phyloP scores from a whole-genome alignment of 2,113 vertebrate species.

The Ochotona princeps region DNA sequence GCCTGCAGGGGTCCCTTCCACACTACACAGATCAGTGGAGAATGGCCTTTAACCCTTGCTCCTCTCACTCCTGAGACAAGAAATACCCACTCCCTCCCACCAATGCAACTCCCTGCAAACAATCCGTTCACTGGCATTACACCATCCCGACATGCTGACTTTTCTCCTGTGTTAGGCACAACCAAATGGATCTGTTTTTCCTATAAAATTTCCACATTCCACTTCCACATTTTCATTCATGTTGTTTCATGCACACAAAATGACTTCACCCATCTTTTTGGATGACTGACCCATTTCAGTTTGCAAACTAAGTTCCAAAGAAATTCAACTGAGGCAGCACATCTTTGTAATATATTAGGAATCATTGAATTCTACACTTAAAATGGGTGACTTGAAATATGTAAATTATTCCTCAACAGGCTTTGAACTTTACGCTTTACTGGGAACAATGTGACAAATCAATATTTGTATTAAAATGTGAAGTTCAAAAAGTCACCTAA shows the following conservation, averaged over 20 bases:
- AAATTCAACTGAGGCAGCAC: not conserved
- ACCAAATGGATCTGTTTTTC: not conserved
- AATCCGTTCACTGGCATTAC: not conserved
- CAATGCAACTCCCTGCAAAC: not conserved
- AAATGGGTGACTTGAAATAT: not conserved
- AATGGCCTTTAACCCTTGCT: not conserved
- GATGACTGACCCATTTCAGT: not conserved
- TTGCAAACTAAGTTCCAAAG: not conserved
- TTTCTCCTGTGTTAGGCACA: not conserved
- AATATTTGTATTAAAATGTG: no score
- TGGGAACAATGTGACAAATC: no score
- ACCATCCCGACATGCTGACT: not conserved
- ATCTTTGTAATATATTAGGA: not conserved
- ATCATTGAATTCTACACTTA: not conserved
- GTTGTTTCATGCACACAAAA: not conserved
- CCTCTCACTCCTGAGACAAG: not conserved
- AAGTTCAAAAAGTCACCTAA: not conserved
- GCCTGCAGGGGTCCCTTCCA: not conserved
- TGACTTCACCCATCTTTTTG: not conserved
- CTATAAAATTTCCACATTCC: not conserved
- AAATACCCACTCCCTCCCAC: not conserved
- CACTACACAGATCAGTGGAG: not conserved
- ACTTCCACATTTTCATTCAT: not conserved
- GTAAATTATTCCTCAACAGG: not conserved
- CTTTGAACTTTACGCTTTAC: no score